Conservation (phyloP, 2,113 vertebrate genomes). For the Pelecanus crispus region DNA sequence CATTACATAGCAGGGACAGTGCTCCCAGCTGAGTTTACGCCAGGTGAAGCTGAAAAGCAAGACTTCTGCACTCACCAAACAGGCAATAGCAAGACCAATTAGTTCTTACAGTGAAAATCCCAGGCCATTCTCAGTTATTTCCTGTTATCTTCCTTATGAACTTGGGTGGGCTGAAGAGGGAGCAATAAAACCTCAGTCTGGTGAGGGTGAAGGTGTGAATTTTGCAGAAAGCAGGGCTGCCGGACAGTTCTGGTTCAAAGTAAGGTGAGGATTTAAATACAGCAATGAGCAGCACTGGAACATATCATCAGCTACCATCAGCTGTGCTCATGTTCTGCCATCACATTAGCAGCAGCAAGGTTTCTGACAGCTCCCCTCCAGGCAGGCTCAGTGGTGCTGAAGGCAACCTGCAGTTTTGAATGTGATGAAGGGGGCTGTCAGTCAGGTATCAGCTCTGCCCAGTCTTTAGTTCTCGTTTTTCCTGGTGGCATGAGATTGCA, state of each 20-base stretch:
- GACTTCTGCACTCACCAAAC: background rate
- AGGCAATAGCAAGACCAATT: background rate
- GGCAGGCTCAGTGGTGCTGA: background rate
- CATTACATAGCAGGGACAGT: background rate
- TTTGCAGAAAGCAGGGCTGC: background rate
- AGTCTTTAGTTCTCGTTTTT: background rate
- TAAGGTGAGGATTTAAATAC: background rate
- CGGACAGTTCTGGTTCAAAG: background rate
- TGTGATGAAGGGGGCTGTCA: background rate
- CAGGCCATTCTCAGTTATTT: background rate
- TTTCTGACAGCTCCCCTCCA: background rate
- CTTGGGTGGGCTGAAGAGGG: background rate
- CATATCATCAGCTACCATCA: background rate
- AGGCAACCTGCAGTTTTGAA: background rate
- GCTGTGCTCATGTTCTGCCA: background rate
- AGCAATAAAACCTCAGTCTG: background rate
- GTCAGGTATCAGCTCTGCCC: background rate
- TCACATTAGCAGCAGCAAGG: background rate
- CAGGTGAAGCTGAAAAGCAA: background rate
- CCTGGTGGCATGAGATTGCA: background rate
- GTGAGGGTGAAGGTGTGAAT: background rate
- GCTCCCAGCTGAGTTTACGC: background rate
- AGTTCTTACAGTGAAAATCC: background rate
- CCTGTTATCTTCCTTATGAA: background rate
- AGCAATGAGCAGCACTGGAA: background rate